Evolutionary conservation across 2,797 vertebrate species (phyloP).

Genomic region (Heteromormyrus szaboi): DNA sequence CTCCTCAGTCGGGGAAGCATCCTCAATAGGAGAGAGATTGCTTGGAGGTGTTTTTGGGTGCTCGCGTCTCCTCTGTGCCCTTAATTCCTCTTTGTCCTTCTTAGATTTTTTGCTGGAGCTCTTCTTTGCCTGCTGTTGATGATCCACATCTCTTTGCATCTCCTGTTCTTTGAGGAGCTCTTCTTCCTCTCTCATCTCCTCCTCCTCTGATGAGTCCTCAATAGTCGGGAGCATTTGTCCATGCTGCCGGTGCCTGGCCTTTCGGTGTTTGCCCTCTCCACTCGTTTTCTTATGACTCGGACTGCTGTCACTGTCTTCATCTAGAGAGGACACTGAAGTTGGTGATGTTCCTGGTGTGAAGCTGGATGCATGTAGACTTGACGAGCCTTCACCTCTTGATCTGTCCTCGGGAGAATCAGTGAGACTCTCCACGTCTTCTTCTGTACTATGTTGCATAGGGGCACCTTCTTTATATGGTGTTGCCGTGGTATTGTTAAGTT

Average conservation of each 20-base stretch:
- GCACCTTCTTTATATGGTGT: slow-evolving; percentile 52
- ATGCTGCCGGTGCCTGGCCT: slow-evolving; percentile 81
- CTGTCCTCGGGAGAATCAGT: slow-evolving; percentile 97
- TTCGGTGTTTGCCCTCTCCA: slow-evolving; percentile 83
- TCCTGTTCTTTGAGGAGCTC: slow-evolving; percentile 72
- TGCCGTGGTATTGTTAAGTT: slow-evolving; percentile 77
- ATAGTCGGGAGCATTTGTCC: slow-evolving; percentile 83
- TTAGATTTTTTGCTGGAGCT: slow-evolving; percentile 75
- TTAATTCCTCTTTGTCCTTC: slow-evolving; percentile 73
- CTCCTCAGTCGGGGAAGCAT: slow-evolving; percentile 77
- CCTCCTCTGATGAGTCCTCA: slow-evolving; percentile 94
- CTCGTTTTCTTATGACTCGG: slow-evolving; percentile 79
- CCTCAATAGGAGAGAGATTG: slow-evolving; percentile 72
- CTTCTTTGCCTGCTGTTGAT: slow-evolving; percentile 69
- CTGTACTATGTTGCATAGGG: slow-evolving; percentile 60
- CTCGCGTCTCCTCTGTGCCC: slow-evolving; percentile 69
- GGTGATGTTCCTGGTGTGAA: slow-evolving; percentile 98
- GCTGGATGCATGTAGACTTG: slow-evolving; percentile 93
- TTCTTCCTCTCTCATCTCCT: slow-evolving; percentile 73
- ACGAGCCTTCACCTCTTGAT: slow-evolving; percentile 92
- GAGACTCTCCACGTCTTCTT: slow-evolving; percentile 87
- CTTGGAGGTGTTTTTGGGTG: slow-evolving; percentile 71
- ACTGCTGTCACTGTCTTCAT: slow-evolving; percentile 96
- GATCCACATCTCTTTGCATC: slow-evolving; percentile 67
- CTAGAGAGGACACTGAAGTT: slow-evolving; percentile 91